These are phyloP conservation scores for Asobara japonica DNA, from an alignment of 1,140 invertebrate genomes.

Conservation along the genomic window DNA sequence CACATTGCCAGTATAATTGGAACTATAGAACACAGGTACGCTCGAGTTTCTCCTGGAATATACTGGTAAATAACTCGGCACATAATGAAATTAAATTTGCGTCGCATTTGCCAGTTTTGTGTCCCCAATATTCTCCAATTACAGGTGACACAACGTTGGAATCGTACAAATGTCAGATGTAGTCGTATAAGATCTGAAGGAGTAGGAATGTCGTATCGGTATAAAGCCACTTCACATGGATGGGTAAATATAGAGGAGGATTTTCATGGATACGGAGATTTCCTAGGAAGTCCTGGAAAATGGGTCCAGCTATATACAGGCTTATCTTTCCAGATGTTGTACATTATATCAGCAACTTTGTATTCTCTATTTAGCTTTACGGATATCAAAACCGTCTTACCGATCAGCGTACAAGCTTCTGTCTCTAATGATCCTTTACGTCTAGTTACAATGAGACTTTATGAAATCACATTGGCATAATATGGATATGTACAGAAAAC, in stretches of 20 bases:
- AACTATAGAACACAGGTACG: not conserved
- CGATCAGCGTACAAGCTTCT: conserved; percentile 4
- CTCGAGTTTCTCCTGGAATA: not conserved
- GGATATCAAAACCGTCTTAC: conserved; percentile 9
- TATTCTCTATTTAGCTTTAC: not conserved
- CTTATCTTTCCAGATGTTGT: conserved; percentile 8
- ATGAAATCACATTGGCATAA: not conserved
- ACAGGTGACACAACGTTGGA: conserved; percentile 24
- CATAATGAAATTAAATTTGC: conserved; percentile 51
- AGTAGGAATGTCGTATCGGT: not conserved
- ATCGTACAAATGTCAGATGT: not conserved
- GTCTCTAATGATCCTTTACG: not conserved
- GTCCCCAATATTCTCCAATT: conserved; percentile 51
- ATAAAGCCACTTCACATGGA: not conserved
- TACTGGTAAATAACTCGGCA: not conserved
- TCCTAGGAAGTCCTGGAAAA: not conserved
- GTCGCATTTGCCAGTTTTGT: conserved; percentile 47
- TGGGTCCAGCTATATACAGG: not conserved
- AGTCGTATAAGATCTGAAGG: not conserved
- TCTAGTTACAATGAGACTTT: not conserved
- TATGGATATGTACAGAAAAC: not conserved
- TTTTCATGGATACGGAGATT: not conserved
- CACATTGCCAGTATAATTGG: conserved; percentile 3
- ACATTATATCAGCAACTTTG: not conserved
- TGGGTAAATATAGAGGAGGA: not conserved